Evolutionary conservation across 2,113 vertebrate genomes (phyloP).

Genomic region (Cynopterus brachyotis): DNA sequence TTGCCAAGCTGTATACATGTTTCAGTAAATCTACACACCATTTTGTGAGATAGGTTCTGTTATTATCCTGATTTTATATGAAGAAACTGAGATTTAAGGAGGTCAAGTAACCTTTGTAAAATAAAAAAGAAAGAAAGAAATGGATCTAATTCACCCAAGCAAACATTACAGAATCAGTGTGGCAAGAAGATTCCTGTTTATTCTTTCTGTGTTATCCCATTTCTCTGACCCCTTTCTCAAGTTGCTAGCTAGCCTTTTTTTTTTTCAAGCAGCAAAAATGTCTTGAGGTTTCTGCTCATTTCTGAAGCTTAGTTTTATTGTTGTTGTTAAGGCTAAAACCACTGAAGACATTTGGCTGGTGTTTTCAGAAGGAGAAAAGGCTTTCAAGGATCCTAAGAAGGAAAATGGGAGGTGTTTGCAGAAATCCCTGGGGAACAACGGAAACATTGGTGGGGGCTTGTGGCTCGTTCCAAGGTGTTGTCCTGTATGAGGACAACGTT

Average conservation of each 20-base stretch:
- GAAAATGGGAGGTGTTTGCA: not conserved
- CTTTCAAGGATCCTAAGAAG: not conserved
- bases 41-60: not conserved
- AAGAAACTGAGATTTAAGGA: not conserved
- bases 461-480: not conserved
- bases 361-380: not conserved
- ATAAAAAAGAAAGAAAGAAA: not conserved
- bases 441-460: not conserved
- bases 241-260: not conserved
- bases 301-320: not conserved
- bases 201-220: not conserved
- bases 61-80: not conserved
- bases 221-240: not conserved
- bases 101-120: not conserved
- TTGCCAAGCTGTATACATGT: not conserved
- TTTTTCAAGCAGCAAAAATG: not conserved
- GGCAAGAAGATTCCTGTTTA: not conserved
- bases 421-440: not conserved
- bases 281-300: not conserved
- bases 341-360: not conserved
- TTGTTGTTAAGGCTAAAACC: not conserved
- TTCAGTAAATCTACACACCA: not conserved
- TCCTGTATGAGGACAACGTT: not conserved
- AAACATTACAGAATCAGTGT: not conserved
- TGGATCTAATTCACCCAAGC: not conserved